phyloP scores from a whole-genome alignment of 2,113 vertebrate species.

The Tachysurus vachellii region DNA sequence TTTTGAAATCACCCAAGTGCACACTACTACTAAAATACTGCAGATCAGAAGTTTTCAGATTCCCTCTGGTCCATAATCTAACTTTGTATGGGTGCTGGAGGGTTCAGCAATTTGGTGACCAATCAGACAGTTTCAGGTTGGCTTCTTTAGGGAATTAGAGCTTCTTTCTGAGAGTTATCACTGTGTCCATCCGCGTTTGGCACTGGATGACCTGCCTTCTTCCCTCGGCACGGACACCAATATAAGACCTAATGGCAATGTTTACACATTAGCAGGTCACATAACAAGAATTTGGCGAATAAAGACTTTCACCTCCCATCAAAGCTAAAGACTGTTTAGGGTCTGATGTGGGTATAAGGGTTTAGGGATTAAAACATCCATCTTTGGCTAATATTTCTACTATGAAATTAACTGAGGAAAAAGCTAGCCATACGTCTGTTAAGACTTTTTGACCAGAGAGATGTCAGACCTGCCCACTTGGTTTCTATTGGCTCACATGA shows the following conservation, averaged over 20 bases:
- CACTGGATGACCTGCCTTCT: background rate
- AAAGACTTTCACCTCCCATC: background rate
- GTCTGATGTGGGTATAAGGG: background rate
- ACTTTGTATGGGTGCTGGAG: slow-evolving; percentile 5
- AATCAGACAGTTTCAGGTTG: slow-evolving; percentile 26
- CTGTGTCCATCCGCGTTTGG: slow-evolving; percentile 8
- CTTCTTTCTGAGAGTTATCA: background rate
- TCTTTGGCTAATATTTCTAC: background rate
- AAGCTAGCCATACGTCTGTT: background rate
- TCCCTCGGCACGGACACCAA: background rate
- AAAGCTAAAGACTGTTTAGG: background rate
- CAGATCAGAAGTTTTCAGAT: slow-evolving; percentile 8
- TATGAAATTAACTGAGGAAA: background rate
- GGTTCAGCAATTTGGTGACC: slow-evolving; percentile 8
- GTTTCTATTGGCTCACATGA: background rate
- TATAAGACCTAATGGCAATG: slow-evolving; percentile 1
- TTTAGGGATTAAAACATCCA: background rate
- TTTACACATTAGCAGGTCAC: slow-evolving; percentile 10
- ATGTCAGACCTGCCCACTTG: background rate
- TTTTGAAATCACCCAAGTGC: slow-evolving; percentile 1
- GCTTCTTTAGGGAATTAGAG: slow-evolving; percentile 12
- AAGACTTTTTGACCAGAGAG: background rate
- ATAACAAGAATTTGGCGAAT: slow-evolving; percentile 14
- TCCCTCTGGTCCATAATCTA: slow-evolving; percentile 7
- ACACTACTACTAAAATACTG: background rate